Evolutionary conservation across 2,797 vertebrate species (phyloP), one percentile per base, ranked within the genome.

Genomic region (Propithecus deckenii): DNA sequence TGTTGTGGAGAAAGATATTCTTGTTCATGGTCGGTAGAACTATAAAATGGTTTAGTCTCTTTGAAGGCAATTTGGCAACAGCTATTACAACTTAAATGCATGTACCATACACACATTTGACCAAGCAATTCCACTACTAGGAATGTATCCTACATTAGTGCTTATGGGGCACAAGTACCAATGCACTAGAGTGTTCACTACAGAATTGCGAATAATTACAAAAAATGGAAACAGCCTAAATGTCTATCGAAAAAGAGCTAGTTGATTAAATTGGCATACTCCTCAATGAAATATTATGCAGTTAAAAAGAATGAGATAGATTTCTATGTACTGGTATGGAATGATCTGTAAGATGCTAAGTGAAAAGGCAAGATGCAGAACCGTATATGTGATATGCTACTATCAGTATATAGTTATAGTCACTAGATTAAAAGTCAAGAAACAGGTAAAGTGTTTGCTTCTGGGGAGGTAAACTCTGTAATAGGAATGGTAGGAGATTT

Each of bases 11-110:
- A 95, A 91, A 93, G 48, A 48, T 35, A 30, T 76, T 91, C 75
- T 61, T 92, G 20, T 92, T 96, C 22, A 38, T 92, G 95, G 23
- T 85, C 59, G 14, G 46, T 85, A 30, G 61, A 55, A 78, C 18
- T 87, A 50, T 72, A 67, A 91, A 88, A 87, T 38, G 46, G 6
- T 50, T 87, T 38, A 43, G 75, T 23, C 74, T 95, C 76, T 65
- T 89, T 35, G n/a, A 96, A 67, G 25, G 30, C 67, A 78, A 65
- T 88, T 84, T 81, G 63, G 57, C 76, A 94, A 80, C 25, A 91
- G n/a, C 81, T 86, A 7, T 85, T 96, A 61, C 30, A 86, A 75
- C 65, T 67, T 71, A 67, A 94, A 90, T 75, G 32, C 57, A 20
- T 69, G 52, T 50, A 35, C 3, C 69, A 55, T 61, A 46, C 69